Evolutionary conservation across 2,113 vertebrate species (phyloP).

Genomic region (Centropus unirufus): DNA sequence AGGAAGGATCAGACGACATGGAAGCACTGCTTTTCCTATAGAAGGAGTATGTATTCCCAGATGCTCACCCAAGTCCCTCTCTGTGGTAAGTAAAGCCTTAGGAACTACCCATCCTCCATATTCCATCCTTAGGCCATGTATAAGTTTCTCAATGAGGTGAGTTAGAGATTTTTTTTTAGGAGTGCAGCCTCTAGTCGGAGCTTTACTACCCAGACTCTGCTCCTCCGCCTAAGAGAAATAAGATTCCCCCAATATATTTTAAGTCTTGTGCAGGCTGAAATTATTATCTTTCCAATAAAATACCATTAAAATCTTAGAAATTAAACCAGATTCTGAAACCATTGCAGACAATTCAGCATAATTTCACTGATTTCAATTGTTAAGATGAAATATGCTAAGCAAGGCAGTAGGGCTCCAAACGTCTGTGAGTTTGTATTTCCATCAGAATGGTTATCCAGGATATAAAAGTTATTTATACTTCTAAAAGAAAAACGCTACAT

Average conservation of each 20-base stretch:
- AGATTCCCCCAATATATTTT: not conserved
- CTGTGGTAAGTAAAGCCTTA: not conserved
- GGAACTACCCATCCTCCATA: not conserved
- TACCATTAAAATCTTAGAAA: not conserved
- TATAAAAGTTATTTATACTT: not conserved
- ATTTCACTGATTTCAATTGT: not conserved
- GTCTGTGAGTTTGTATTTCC: not conserved
- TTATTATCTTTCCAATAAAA: not conserved
- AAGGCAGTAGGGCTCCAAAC: not conserved
- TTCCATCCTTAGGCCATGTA: not conserved
- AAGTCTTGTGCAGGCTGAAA: not conserved
- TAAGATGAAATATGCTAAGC: not conserved
- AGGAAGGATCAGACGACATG: not conserved
- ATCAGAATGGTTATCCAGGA: not conserved
- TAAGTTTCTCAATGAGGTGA: not conserved
- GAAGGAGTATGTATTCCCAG: not conserved
- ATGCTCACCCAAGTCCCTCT: not conserved
- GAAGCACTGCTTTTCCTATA: not conserved
- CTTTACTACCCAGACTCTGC: not conserved
- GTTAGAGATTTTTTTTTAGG: not conserved
- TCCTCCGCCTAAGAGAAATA: not conserved
- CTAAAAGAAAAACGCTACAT: not conserved
- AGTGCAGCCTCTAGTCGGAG: not conserved
- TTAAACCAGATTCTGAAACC: not conserved
- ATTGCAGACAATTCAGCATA: not conserved